Conservation (phyloP, 2,888 invertebrate species). For the Nycteola revayana region DNA sequence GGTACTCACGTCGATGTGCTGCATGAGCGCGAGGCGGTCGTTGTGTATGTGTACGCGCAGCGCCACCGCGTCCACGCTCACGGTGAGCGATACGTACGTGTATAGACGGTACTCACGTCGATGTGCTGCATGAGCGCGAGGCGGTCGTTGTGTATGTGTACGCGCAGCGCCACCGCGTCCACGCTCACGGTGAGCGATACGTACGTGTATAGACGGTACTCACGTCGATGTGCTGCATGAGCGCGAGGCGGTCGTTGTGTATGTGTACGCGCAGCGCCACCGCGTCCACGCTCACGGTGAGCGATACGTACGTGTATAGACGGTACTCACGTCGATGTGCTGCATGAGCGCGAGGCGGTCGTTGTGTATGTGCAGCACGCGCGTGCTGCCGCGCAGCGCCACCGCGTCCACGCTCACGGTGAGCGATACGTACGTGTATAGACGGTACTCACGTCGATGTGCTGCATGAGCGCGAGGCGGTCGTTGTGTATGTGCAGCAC, state of each 20-base stretch:
- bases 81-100: constrained; percentile 89
- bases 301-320: constrained; percentile 90
- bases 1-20: constrained; percentile 90
- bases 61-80: constrained; percentile 93
- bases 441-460: constrained; percentile 86
- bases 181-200: constrained; percentile 89
- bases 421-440: constrained; percentile 91
- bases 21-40: constrained; percentile 89
- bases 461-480: constrained; percentile 90
- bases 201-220: constrained; percentile 92
- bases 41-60: constrained; percentile 88
- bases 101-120: constrained; percentile 90
- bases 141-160: constrained; percentile 89
- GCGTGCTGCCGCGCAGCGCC: constrained; percentile 86
- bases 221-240: constrained; percentile 89
- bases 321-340: constrained; percentile 89
- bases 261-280: constrained; percentile 90
- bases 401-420: constrained; percentile 92
- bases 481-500: constrained; percentile 87
- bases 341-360: constrained; percentile 91
- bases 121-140: constrained; percentile 89
- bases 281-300: constrained; percentile 91
- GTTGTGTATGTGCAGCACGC: constrained; percentile 86
- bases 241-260: constrained; percentile 88
- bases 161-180: constrained; percentile 91